Conservation (phyloP, 2,113 vertebrate species). For the Dasyurus viverrinus region DNA sequence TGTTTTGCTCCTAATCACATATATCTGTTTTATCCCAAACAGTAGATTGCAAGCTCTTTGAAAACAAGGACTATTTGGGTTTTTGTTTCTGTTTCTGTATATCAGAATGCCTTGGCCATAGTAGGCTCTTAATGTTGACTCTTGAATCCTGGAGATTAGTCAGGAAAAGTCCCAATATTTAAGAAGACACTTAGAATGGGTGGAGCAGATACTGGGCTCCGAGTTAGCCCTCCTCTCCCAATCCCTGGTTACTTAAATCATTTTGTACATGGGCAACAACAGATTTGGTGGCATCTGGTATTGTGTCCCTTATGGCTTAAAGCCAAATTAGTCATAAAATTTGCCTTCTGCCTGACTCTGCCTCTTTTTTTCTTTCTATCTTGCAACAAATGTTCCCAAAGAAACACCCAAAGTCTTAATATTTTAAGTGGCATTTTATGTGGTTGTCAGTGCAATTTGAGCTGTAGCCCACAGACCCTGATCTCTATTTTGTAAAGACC, state of each 20-base stretch:
- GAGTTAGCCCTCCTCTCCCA: neutral
- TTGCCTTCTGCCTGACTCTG: slow-evolving; percentile 5
- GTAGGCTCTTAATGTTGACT: neutral
- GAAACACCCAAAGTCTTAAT: neutral
- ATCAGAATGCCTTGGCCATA: neutral
- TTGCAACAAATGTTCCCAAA: neutral
- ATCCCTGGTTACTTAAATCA: neutral
- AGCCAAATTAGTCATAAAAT: neutral
- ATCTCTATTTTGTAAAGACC: neutral
- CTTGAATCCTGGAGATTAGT: neutral
- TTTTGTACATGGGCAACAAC: neutral
- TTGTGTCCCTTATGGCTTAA: slow-evolving; percentile 39
- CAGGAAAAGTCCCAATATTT: neutral
- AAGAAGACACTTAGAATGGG: too few relatives aligned
- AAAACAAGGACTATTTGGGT: neutral
- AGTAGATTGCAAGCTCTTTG: neutral
- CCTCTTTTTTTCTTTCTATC: neutral
- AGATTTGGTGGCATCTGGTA: neutral
- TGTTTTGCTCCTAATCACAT: neutral
- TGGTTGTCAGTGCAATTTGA: neutral
- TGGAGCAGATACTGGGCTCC: too few relatives aligned
- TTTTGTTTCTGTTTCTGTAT: neutral
- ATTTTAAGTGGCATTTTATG: neutral
- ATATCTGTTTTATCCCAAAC: neutral
- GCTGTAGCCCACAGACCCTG: neutral